Base-by-base conservation (phyloP, 2,888 invertebrate species). In the Myopa testacea region DNA sequence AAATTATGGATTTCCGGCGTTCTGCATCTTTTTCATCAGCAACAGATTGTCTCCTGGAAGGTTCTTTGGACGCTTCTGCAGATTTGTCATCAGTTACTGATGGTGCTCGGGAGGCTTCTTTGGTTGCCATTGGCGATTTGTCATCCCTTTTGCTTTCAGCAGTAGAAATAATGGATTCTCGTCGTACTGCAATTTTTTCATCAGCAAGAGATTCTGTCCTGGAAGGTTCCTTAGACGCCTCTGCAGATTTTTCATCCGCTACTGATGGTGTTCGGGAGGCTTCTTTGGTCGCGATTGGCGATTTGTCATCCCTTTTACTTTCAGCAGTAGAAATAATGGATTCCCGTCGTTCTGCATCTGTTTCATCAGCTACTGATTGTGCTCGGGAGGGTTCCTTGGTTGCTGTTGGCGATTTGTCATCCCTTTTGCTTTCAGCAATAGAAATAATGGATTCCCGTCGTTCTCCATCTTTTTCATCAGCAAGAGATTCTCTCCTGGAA, bases 341-440 rank as follows among this genome's bases (percentile, higher is more conserved):
- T 37, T 78, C 76, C 65, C 71, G 75, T 5, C 45, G 76, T n/a
- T 34, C 55, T n/a, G 78, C 0, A 55, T 34, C 26, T 79, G 82
- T 80, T 8, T 77, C 67, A 8, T 80, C 81, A 4, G 68, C 78
- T 1, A 78, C 80, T 1, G 88, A 86, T 4, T 81, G 78, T 0
- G 87, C 87, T 40, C 87, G 86, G 0, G 89, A 86, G 7, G 76
- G 40, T n/a, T 83, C 81, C 45, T 82, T 81, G 0, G 80, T 74
- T 0, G 77, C 58, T 65, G 69, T 60, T 10, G 10, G 3, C 26
- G 26, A 26, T 26, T 26, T 26, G 1, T 45, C 45, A 45, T 45
- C 45, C 45, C 3, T 45, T 3, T 45, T 45, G 45, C 45, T 45
- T 45, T 6, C 45, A 45, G 45, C 10, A 45, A 3, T 45, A 45